Conservation (phyloP, 2,797 vertebrate genomes). For the Pantherophis alleghaniensis region DNA sequence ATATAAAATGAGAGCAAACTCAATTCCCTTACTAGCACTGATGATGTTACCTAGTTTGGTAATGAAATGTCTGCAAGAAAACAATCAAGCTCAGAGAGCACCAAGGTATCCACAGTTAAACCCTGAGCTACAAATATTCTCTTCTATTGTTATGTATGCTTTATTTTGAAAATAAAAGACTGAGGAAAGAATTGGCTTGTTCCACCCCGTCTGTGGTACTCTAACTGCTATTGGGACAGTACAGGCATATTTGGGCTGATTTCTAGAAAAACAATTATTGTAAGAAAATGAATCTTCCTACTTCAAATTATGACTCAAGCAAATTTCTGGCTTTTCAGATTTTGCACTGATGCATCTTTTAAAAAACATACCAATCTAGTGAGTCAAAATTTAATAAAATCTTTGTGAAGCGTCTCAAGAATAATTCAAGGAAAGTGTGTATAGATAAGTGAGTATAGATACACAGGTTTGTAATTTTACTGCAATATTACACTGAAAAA, state of each 20-base stretch:
- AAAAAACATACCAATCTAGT: not conserved
- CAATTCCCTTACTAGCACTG: not conserved
- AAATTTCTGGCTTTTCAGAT: not conserved
- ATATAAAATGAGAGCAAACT: not conserved
- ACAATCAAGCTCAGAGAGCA: not conserved
- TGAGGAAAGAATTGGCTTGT: not conserved
- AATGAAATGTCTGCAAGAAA: not conserved
- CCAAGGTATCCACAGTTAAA: not conserved
- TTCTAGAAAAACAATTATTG: not conserved
- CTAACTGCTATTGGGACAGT: not conserved
- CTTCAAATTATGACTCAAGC: not conserved
- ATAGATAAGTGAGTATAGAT: not conserved
- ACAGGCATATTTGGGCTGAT: not conserved
- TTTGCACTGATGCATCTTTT: not conserved
- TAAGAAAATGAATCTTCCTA: not conserved
- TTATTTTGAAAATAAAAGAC: not conserved
- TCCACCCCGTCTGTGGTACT: not conserved
- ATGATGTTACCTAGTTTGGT: not conserved
- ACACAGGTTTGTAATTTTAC: not conserved
- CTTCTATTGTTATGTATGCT: not conserved
- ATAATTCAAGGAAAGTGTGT: not conserved
- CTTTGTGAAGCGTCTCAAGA: not conserved
- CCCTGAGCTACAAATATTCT: not conserved
- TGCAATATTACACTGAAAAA: not conserved
- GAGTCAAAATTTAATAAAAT: not conserved